Evolutionary conservation across 2,797 vertebrate genomes (phyloP).

Genomic region (Enteromius afrohamiltoni): DNA sequence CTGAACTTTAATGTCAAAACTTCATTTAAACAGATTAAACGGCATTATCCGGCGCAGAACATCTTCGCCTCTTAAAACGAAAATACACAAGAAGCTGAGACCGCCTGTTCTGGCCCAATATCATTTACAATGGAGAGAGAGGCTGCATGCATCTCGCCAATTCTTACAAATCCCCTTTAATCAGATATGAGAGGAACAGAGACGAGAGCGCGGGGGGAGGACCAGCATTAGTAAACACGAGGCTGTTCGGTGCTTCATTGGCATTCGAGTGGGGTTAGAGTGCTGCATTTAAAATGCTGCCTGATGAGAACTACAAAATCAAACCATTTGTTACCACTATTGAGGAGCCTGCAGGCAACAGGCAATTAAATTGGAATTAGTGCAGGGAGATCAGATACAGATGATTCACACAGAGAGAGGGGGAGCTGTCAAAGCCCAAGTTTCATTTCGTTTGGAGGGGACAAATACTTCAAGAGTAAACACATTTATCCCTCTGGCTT

Average conservation of each 20-base stretch:
- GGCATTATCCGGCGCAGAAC: not conserved
- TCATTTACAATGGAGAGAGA: conserved; percentile 92
- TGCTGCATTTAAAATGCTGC: conserved; percentile 99
- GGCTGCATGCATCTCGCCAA: conserved; percentile 86
- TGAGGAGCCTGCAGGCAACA: conserved; percentile 99
- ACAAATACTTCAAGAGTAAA: conserved; percentile 69
- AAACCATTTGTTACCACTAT: conserved; percentile 99
- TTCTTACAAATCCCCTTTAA: conserved; percentile 95
- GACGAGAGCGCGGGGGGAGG: conserved; percentile 86
- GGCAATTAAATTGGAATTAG: conserved; percentile 99
- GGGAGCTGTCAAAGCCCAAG: conserved; percentile 79
- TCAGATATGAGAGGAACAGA: conserved; percentile 96
- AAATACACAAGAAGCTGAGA: conserved; percentile 39
- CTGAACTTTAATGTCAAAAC: conserved; percentile 34
- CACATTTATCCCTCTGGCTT: conserved; percentile 50
- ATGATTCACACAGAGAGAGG: conserved; percentile 82
- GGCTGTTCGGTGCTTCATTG: conserved; percentile 99
- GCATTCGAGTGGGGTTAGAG: conserved; percentile 99
- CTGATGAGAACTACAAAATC: conserved; percentile 99
- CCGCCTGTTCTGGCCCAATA: conserved; percentile 70
- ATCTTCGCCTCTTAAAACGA: conserved; percentile 32
- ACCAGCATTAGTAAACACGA: conserved; percentile 99
- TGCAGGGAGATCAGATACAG: conserved; percentile 85
- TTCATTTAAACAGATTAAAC: conserved; percentile 28
- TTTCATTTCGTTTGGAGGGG: conserved; percentile 82